Evolutionary conservation across 2,797 vertebrate genomes (phyloP), one percentile per base, ranked within the genome.

Genomic region (Sebastes nivosus): DNA sequence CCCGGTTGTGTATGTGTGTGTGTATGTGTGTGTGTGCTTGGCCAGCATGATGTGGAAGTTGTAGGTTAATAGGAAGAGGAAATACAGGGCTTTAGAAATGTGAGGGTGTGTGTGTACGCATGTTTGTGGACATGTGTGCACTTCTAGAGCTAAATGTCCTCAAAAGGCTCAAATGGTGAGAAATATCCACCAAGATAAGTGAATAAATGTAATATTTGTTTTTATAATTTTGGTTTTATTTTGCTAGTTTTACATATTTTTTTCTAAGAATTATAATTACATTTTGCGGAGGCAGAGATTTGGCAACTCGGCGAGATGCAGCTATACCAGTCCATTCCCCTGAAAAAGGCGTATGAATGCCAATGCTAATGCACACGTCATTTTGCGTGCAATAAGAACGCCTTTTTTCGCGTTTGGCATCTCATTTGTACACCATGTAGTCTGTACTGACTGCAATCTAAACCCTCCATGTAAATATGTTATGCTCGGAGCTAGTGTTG

Each of bases 41-140:
- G 13, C 66, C 67, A 80, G 32, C 32, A 64, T 58, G 24, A 76
- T 60, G 68, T 54, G 42, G 61, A 78, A 65, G 71, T 77, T 70
- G 63, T 77, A 75, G 75, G 75, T 79, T 84, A 79, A 89, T 67
- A 70, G 61, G 22, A 80, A 77, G 73, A 81, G 72, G 63, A 85
- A 82, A 75, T 61, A 58, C 46, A 55, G 46, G 18, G 65, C 30
- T 83, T 59, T 68, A 76, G 42, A 9, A 34, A 32, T 59, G 42
- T 3, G 16, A 27, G 57, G 32, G 9, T 58, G n/a, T 24, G 16
- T 29, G 25, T 34, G 22, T 16, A 58, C 10, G 2, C 5, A 38
- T 14, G 13, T 54, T 12, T 20, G 8, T 32, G 8, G 6, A 20
- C 25, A 25, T 74, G 12, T 12, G 25, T 46, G 38, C 11, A 36